phyloP scores from a whole-genome alignment of 2,888 invertebrate species.

The Doris montereyensis region DNA sequence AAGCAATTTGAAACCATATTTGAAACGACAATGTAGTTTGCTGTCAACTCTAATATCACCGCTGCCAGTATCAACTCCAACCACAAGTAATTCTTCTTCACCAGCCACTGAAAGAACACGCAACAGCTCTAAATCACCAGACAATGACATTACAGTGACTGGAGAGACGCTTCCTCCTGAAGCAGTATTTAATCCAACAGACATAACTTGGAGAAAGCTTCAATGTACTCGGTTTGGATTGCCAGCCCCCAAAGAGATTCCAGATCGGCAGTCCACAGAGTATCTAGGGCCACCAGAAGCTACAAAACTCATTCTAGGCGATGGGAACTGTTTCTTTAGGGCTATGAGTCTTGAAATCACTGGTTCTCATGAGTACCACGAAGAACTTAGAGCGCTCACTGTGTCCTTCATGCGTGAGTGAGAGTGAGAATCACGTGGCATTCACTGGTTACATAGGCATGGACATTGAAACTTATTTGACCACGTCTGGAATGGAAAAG shows the following conservation, averaged over 20 bases:
- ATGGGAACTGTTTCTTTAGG: slow-evolving; percentile 9
- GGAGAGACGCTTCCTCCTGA: slow-evolving; percentile 28
- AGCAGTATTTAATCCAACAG: slow-evolving; percentile 20
- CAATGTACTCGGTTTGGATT: not conserved
- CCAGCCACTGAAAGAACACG: slow-evolving; percentile 8
- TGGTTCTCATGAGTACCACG: not conserved
- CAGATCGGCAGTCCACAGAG: not conserved
- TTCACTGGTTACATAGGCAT: not conserved
- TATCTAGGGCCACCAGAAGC: slow-evolving; percentile 12
- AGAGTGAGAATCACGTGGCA: not conserved
- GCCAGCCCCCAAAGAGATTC: not conserved
- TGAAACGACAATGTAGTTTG: slow-evolving; percentile 25
- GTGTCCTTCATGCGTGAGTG: not conserved
- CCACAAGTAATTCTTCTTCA: slow-evolving; percentile 13
- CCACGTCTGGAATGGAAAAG: not conserved
- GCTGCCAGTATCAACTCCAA: slow-evolving; percentile 15
- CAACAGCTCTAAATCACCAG: slow-evolving; percentile 11
- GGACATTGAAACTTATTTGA: not conserved
- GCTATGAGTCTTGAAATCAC: not conserved
- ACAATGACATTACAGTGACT: slow-evolving; percentile 20
- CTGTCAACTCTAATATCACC: slow-evolving; percentile 10
- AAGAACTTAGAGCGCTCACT: not conserved
- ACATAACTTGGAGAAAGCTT: not conserved
- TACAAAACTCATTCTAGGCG: not conserved
- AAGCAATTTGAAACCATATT: slow-evolving; percentile 14